A percentile compares a stretch with the other conserved stretches of the same genome.
These are phyloP conservation scores for Luperina nickerlii DNA, from an alignment of 2,888 invertebrate species.

Conservation along the genomic window DNA sequence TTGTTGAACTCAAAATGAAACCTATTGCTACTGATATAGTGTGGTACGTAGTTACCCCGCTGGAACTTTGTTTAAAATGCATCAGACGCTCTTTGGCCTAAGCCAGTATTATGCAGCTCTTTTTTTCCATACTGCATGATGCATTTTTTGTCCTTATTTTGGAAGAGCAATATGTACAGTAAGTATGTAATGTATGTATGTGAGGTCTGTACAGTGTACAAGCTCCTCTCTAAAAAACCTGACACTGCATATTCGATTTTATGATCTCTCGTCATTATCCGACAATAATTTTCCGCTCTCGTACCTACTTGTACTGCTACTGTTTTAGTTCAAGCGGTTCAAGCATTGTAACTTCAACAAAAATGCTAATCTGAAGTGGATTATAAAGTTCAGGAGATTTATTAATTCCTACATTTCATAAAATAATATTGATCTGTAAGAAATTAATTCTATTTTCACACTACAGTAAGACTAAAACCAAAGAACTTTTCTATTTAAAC, in stretches of 20 bases:
- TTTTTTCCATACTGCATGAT: not conserved
- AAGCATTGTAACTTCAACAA: not conserved
- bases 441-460: not conserved
- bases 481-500: not conserved
- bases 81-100: not conserved
- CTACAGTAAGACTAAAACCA: not conserved
- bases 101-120: not conserved
- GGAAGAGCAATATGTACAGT: not conserved
- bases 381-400: not conserved
- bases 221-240: not conserved
- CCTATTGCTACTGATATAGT: too few species aligned
- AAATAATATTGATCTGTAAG: not conserved
- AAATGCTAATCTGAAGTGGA: not conserved
- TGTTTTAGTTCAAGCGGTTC: too few species aligned
- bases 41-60: too few species aligned
- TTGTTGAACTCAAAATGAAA: too few species aligned
- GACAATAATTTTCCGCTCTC: too few species aligned
- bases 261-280: not conserved
- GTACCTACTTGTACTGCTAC: too few species aligned
- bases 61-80: not conserved
- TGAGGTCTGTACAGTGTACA: not conserved
- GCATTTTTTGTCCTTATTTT: not conserved
- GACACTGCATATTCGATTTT: not conserved
- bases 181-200: not conserved
- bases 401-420: not conserved